Evolutionary conservation across 2,797 vertebrate genomes (phyloP), one percentile per base, ranked within the genome.

Genomic region (Phataginus tricuspis): DNA sequence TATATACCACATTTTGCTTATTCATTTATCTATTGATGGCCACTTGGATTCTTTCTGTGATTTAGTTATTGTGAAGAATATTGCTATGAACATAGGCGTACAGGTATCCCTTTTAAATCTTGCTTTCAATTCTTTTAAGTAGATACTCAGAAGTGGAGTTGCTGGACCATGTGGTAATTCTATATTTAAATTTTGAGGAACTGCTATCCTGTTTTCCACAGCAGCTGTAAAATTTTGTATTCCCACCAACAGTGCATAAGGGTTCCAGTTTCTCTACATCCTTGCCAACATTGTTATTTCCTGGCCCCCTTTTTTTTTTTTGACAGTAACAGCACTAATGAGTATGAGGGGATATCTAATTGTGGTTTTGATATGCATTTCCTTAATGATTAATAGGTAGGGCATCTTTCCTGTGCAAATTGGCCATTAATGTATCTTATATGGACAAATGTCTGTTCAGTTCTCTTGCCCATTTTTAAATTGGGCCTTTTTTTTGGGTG

Each of bases 391-490:
- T 57, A 31, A 29, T 66, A 64, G 51, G 34, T 90, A 66, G 75
- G 86, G 18, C 3, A 34, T 87, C 19, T 66, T 37, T 90, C 7
- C 34, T 66, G 49, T 93, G n/a, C 49, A 78, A 68, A 37, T n/a
- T 84, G n/a, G 3, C n/a, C 2, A 15, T 72, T 92, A 18, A 31
- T 80, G 1, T 59, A 39, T 80, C 34, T 82, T 91, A 31, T 86
- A 53, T 68, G 53, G 34, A 69, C 45, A 75, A 80, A 82, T 90
- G 6, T 61, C 57, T 85, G 3, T 90, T 93, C 18, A 94, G 13
- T 31, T 84, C 27, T 9, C 86, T 95, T 83, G 55, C 55, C 39
- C n/a, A 16, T 59, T 92, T 96, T 87, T 91, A 37, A 87, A 42
- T 84, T 27, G 23, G 10, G 29, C 61, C 0, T 80, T 94, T 37